Conservation (phyloP, 2,797 vertebrate species). For the Chloroceryle inda region DNA sequence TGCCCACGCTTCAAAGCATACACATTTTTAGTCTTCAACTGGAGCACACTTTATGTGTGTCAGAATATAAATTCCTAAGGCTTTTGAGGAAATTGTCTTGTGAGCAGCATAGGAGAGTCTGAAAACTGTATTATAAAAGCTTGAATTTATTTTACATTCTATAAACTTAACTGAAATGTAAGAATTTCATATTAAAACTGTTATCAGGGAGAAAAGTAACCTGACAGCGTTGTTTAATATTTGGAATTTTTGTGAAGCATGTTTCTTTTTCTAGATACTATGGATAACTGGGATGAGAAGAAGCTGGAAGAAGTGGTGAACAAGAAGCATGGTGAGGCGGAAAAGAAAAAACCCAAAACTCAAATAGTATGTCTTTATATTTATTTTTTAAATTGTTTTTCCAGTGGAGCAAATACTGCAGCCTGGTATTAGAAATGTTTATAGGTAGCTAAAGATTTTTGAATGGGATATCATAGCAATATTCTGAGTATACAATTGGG, state of each 20-base stretch:
- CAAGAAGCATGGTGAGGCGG: conserved; percentile 96
- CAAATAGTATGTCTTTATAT: conserved; percentile 87
- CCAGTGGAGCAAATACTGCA: neutral
- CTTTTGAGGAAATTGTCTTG: neutral
- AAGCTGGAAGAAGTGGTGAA: conserved; percentile 97
- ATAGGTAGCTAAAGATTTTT: neutral
- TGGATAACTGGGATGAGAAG: conserved; percentile 99
- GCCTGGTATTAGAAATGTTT: conserved; percentile 5
- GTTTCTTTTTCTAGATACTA: conserved; percentile 87
- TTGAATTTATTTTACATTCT: neutral
- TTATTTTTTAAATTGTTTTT: neutral
- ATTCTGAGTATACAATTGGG: neutral
- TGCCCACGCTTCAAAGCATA: neutral
- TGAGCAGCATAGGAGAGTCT: neutral
- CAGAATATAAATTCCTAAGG: neutral
- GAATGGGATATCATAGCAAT: neutral
- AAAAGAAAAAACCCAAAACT: conserved; percentile 97
- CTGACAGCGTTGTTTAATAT: neutral
- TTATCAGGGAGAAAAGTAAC: neutral
- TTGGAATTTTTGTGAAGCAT: neutral
- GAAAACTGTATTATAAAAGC: neutral
- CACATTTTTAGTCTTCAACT: neutral
- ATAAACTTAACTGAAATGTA: neutral
- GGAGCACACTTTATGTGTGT: neutral
- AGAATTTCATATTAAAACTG: neutral